A percentile compares a stretch with the other conserved stretches of the same genome.
phyloP scores from a whole-genome alignment of 2,797 vertebrate species.

The Cryptoblepharus egeriae region DNA sequence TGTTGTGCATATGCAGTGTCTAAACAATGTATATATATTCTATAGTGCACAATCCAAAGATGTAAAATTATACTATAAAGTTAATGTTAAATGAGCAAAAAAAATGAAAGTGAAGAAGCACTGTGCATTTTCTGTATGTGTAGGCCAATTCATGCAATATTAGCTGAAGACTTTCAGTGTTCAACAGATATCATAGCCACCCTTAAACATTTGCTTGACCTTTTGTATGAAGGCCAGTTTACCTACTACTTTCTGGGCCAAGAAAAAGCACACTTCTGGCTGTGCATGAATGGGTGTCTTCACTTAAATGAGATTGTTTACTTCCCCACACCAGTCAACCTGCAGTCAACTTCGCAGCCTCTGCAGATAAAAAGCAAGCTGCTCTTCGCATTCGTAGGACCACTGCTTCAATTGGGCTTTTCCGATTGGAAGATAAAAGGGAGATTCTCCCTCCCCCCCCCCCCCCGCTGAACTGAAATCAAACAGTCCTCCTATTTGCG shows the following conservation, averaged over 20 bases:
- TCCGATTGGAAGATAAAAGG: not conserved
- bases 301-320: not conserved
- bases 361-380: not conserved
- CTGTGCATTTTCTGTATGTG: no score
- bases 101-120: slow-evolving; percentile 3
- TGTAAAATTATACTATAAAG: slow-evolving; percentile 40
- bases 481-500: not conserved
- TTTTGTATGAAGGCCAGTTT: not conserved
- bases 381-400: not conserved
- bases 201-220: not conserved
- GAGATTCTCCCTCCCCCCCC: not conserved
- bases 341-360: not conserved
- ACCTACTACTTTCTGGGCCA: not conserved
- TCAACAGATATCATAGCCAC: not conserved
- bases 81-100: slow-evolving; percentile 24
- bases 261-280: not conserved
- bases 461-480: not conserved
- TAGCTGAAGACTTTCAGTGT: not conserved
- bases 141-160: not conserved
- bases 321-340: not conserved
- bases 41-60: slow-evolving; percentile 49
- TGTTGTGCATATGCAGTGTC: slow-evolving; percentile 66
- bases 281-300: not conserved
- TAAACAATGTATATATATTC: slow-evolving; percentile 60
- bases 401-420: not conserved